Conservation (phyloP, 2,888 invertebrate species). For the Athalia rosae region DNA sequence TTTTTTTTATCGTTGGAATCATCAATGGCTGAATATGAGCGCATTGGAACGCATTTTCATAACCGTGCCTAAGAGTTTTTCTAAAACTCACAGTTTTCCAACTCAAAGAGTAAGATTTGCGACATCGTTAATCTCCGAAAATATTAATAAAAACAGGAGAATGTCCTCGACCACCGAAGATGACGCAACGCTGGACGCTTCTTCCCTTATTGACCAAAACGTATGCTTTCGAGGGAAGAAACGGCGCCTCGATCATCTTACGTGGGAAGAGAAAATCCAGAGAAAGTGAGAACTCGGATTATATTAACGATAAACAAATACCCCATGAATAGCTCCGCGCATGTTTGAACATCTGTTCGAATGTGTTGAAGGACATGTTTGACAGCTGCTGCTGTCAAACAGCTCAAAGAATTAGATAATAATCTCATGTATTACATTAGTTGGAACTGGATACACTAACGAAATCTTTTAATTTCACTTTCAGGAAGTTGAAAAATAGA, state of each 20-base stretch:
- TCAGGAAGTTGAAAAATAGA: constrained; percentile 94
- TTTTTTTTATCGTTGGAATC: neutral
- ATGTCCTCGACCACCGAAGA: constrained; percentile 44
- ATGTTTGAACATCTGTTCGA: too few species aligned
- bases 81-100: constrained; percentile 54
- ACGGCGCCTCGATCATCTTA: constrained; percentile 86
- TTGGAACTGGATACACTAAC: neutral
- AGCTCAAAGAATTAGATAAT: neutral
- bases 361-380: too few species aligned
- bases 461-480: constrained; percentile 59
- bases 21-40: constrained; percentile 67
- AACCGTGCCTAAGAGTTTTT: constrained; percentile 67
- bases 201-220: constrained; percentile 57
- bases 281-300: constrained; percentile 82
- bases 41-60: constrained; percentile 68
- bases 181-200: constrained; percentile 26
- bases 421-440: too few species aligned
- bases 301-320: neutral
- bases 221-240: constrained; percentile 77
- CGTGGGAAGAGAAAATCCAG: constrained; percentile 91
- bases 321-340: too few species aligned
- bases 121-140: constrained; percentile 61
- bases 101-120: constrained; percentile 61
- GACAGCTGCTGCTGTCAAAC: neutral
- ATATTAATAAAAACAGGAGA: constrained; percentile 54